Evolutionary conservation across 2,797 vertebrate species (phyloP).

Genomic region (Arrhamphus sclerolepis): DNA sequence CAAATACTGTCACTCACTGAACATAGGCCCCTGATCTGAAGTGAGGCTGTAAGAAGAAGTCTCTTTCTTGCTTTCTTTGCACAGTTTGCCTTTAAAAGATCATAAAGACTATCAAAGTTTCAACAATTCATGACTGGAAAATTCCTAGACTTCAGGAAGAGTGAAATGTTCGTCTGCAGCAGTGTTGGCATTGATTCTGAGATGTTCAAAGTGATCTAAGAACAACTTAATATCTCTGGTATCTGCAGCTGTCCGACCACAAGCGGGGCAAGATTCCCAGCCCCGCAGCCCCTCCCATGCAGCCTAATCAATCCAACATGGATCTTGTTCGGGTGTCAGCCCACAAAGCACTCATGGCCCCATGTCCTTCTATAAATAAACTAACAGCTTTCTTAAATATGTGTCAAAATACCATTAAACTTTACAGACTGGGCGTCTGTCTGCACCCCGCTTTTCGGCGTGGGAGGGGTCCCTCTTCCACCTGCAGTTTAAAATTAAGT

Average conservation of each 20-base stretch:
- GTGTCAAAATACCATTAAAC: slow-evolving; percentile 59
- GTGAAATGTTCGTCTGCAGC: no score
- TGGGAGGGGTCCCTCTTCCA: slow-evolving; percentile 39
- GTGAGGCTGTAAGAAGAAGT: no score
- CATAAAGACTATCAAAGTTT: no score
- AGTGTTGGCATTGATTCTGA: no score
- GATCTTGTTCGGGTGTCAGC: slow-evolving; percentile 19
- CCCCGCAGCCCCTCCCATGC: background rate
- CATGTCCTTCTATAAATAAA: slow-evolving; percentile 55
- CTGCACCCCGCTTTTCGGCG: slow-evolving; percentile 18
- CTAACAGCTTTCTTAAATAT: slow-evolving; percentile 65
- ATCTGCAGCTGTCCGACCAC: background rate
- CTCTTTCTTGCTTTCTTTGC: no score
- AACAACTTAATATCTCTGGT: background rate
- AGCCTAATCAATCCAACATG: slow-evolving; percentile 65
- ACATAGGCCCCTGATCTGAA: no score
- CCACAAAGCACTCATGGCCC: background rate
- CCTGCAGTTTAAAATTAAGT: slow-evolving; percentile 35
- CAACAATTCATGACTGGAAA: no score
- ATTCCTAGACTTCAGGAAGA: no score
- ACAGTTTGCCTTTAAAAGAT: no score
- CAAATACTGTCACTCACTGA: no score
- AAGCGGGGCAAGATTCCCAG: background rate
- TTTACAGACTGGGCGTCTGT: slow-evolving; percentile 48
- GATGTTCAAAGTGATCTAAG: no score